A percentile compares a stretch with the other conserved stretches of the same genome.
phyloP scores from a whole-genome alignment of 2,797 vertebrate species.

The Microctenopoma stevenorrisi region DNA sequence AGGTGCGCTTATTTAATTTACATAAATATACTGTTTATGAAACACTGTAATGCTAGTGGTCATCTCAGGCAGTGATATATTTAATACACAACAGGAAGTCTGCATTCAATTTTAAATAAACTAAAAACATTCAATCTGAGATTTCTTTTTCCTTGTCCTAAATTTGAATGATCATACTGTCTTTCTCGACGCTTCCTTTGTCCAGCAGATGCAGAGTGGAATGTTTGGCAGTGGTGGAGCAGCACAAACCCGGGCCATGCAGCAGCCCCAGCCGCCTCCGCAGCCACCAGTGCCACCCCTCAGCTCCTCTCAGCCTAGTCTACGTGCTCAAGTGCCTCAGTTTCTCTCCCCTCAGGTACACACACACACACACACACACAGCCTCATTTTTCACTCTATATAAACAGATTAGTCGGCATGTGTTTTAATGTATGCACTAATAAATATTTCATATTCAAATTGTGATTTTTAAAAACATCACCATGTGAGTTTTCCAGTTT shows the following conservation, averaged over 20 bases:
- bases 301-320: slow-evolving; percentile 99
- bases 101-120: no score
- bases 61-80: no score
- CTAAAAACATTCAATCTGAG: no score
- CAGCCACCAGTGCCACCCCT: slow-evolving; percentile 96
- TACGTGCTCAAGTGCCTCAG: slow-evolving; percentile 99
- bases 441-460: slow-evolving; percentile 20
- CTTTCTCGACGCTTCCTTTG: not conserved
- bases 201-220: slow-evolving; percentile 93
- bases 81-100: no score
- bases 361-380: not conserved
- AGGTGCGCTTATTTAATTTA: slow-evolving; percentile 79
- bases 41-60: not conserved
- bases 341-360: slow-evolving; percentile 92
- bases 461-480: slow-evolving; percentile 4
- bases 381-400: slow-evolving; percentile 8
- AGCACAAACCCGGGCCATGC: slow-evolving; percentile 94
- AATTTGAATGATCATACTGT: no score
- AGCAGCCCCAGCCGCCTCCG: slow-evolving; percentile 85
- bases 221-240: slow-evolving; percentile 95
- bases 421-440: slow-evolving; percentile 13
- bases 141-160: no score
- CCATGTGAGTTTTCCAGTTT: slow-evolving; percentile 11
- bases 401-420: not conserved
- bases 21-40: not conserved